A percentile compares a stretch with the other conserved stretches of the same genome.
phyloP scores from a whole-genome alignment of 2,113 vertebrate genomes.

The Nothoprocta pentlandii region DNA sequence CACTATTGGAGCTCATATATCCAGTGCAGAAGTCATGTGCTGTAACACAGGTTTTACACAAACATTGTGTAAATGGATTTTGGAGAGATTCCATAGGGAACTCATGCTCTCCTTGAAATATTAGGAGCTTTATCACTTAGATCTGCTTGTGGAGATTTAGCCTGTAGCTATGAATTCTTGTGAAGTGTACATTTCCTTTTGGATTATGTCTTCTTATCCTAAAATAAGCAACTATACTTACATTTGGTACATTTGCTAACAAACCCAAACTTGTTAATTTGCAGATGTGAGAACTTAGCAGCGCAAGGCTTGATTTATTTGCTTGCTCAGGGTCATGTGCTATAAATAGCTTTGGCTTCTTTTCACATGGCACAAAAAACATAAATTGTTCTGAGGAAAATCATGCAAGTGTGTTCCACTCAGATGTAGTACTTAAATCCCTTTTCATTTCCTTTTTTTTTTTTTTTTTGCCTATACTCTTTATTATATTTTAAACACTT shows the following conservation, averaged over 20 bases:
- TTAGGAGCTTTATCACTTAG: not conserved
- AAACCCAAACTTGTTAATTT: slow-evolving; percentile 36
- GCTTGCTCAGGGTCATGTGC: not conserved
- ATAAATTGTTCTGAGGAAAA: not conserved
- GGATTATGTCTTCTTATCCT: not conserved
- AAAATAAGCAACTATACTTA: not conserved
- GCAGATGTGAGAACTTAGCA: slow-evolving; percentile 39
- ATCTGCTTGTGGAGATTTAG: not conserved
- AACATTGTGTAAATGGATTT: not conserved
- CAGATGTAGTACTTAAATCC: slow-evolving; percentile 7
- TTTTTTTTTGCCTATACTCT: not conserved
- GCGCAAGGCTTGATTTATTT: slow-evolving; percentile 53
- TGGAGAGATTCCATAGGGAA: not conserved
- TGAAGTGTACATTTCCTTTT: not conserved
- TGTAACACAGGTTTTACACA: not conserved
- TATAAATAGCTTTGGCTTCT: slow-evolving; percentile 54
- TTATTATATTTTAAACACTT: not conserved
- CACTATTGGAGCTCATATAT: not conserved
- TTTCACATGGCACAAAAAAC: slow-evolving; percentile 34
- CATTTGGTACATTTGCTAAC: not conserved
- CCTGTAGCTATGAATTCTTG: not conserved
- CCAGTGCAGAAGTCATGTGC: not conserved
- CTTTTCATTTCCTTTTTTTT: slow-evolving; percentile 22
- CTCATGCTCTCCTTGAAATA: not conserved
- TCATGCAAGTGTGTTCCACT: slow-evolving; percentile 41